Evolutionary conservation across 2,888 invertebrate species (phyloP), one percentile per base, ranked within the genome.

Genomic region (Drosophila phalerata): DNA sequence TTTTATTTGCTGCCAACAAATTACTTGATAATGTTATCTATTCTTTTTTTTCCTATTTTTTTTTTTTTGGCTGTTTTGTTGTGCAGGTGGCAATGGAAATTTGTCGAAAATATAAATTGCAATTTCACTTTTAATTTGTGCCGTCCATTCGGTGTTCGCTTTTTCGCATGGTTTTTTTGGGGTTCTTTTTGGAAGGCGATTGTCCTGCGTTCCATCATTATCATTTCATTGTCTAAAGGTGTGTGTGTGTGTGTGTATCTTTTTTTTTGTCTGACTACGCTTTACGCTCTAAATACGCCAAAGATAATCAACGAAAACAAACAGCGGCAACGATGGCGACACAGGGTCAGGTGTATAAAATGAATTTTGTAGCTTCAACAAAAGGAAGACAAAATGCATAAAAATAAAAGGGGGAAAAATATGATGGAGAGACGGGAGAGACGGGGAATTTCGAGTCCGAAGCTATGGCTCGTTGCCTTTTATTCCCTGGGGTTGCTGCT

Each of bases 211-310:
- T 69, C 71, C 76, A 72, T 85, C 84, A 84, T 86, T 79, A 83
- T 72, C 69, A 79, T 22, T 38, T 72, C 69, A 79, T 19, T 37
- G 30, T 43, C 30, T 25, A 11, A 2, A 30, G 11, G 30, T 25
- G 17, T 17, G 28, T 48, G 11, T 25, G 6, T 30, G 19, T 47
- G 13, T 45, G 34, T 56, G 13, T 19, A 1, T 19, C 3, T 42
- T 38, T 53, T 34, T 72, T 28, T 11, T 56, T 79, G 89, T 88
- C 90, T 88, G 90, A 90, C 89, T 87, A 84, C 87, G 83, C 90
- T 91, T 91, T 91, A 91, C 91, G 91, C 91, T 91, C 91, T 91
- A 91, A 89, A 91, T 91, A 91, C 91, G 90, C 90, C 81, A 72
- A 85, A 91, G 89, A 91, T 89, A 91, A 91, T 91, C 89, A 91